Evolutionary conservation across 1,140 invertebrate species (phyloP), one percentile per base, ranked within the genome.

Genomic region (Anagrus nilaparvatae): DNA sequence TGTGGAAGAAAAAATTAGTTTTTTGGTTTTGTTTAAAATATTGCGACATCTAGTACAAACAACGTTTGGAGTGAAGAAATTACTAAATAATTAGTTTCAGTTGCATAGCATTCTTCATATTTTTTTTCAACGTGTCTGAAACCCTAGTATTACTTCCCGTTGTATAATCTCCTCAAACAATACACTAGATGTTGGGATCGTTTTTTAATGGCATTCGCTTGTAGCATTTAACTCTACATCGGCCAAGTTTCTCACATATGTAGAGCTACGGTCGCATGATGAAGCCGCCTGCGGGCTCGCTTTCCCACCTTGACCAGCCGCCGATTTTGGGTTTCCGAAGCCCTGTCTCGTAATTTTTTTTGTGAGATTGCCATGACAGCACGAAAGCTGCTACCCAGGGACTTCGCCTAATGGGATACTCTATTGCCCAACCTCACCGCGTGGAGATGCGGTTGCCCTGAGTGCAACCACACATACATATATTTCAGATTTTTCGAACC

Each of bases 281-380:
- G 30, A 32, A 20, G 30, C 24, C 35, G 19, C 32, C 32, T 34
- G 30, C 30, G 51, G 29, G 44, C 47, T 39, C 44, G 50, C 52
- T 27, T 39, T 39, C 27, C 37, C 20, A 24, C 25, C 27, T 27
- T 25, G 37, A 39, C 25, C 37, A 39, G 34, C 8, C 28, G 28
- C 37, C 37, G 18, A 40, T 40, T 30, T 20, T 40, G 28, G 28
- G 27, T 3, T 25, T 43, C 27, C 25, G 24, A 35, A 1, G 19
- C 17, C 34, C 44, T 35, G 44, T 19, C 33, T 36, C 31, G 44
- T 40, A 46, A 46, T 23, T 21, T 18, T 16, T 31, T 38, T 16
- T 28, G 16, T 44, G 51, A 46, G 41, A 21, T 36, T 49, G 42
- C 36, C 45, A 49, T 47, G 45, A 49, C 48, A 48, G 48, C 43